These are phyloP conservation scores for Copidosoma aretas DNA, from an alignment of 2,888 invertebrate species.

Conservation along the genomic window DNA sequence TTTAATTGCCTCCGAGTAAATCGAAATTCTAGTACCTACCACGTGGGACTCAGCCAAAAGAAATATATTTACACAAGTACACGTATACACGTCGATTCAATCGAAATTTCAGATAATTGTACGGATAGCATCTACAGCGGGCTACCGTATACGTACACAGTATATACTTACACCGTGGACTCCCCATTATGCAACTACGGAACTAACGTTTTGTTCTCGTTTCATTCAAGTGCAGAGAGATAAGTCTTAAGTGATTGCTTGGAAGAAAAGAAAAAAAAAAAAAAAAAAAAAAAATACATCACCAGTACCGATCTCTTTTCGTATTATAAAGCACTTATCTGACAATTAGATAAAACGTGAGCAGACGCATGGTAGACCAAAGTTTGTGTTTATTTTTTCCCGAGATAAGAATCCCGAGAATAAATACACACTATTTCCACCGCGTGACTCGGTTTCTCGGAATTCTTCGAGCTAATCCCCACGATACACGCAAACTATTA, in stretches of 20 bases:
- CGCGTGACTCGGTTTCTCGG: too few species aligned
- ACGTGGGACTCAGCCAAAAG: background rate
- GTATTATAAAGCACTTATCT: conserved; percentile 19
- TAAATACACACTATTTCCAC: too few species aligned
- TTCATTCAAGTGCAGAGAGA: conserved; percentile 15
- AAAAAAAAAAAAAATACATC: conserved; percentile 12
- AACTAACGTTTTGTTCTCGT: background rate
- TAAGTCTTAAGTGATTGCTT: conserved; percentile 17
- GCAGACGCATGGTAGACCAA: background rate
- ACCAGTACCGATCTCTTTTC: conserved; percentile 1
- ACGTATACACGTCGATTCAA: background rate
- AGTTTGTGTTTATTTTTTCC: too few species aligned
- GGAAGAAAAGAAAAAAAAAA: conserved; percentile 8
- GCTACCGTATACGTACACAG: too few species aligned
- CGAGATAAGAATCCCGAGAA: too few species aligned
- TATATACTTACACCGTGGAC: background rate
- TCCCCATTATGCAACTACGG: background rate
- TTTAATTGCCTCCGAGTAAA: too few species aligned
- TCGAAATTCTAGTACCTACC: background rate
- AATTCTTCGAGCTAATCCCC: too few species aligned
- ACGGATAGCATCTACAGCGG: background rate
- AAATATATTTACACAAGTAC: background rate
- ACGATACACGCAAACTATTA: too few species aligned
- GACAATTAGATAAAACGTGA: conserved; percentile 20
- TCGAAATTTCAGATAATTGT: background rate